phyloP scores from a whole-genome alignment of 2,888 invertebrate species.

The Bhutanitis thaidina region DNA sequence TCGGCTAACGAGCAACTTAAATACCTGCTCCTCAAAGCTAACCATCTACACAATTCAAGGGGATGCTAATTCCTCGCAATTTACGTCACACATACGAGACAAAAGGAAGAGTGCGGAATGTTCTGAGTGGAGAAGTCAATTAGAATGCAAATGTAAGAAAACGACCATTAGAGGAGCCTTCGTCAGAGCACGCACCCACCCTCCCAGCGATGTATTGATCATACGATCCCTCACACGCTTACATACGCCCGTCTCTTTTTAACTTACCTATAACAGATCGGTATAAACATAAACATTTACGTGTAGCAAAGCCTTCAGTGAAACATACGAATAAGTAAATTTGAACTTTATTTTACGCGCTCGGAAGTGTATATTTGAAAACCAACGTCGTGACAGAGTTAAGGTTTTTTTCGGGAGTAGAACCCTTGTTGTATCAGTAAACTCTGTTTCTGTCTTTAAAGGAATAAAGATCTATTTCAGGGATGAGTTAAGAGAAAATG shows the following conservation, averaged over 20 bases:
- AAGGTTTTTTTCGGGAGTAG: slow-evolving; percentile 25
- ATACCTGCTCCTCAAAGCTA: slow-evolving; percentile 23
- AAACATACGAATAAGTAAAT: slow-evolving; percentile 24
- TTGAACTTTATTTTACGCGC: slow-evolving; percentile 4
- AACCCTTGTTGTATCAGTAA: slow-evolving; percentile 70
- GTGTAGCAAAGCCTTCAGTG: slow-evolving; percentile 45
- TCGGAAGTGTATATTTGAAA: slow-evolving; percentile 19
- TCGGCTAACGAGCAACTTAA: slow-evolving; percentile 8
- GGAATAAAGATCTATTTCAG: slow-evolving; percentile 78
- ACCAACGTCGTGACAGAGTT: slow-evolving; percentile 13
- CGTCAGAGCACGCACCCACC: slow-evolving; percentile 42
- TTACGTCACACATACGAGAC: slow-evolving; percentile 57
- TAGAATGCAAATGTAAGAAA: slow-evolving; percentile 79
- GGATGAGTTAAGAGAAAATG: slow-evolving; percentile 64
- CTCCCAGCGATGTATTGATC: slow-evolving; percentile 66
- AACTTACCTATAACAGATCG: slow-evolving; percentile 75
- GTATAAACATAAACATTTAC: slow-evolving; percentile 72
- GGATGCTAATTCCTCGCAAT: slow-evolving; percentile 56
- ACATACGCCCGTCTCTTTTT: slow-evolving; percentile 77
- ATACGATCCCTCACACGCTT: slow-evolving; percentile 70
- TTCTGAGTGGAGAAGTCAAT: slow-evolving; percentile 61
- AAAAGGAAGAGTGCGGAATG: slow-evolving; percentile 52
- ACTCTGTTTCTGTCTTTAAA: slow-evolving; percentile 71
- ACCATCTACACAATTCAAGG: slow-evolving; percentile 32
- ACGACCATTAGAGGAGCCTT: slow-evolving; percentile 66